Percentiles rank a stretch among this genome's conserved stretches.
phyloP scores from a whole-genome alignment of 1,140 invertebrate genomes.

The Drosophila pseudoananassae region DNA sequence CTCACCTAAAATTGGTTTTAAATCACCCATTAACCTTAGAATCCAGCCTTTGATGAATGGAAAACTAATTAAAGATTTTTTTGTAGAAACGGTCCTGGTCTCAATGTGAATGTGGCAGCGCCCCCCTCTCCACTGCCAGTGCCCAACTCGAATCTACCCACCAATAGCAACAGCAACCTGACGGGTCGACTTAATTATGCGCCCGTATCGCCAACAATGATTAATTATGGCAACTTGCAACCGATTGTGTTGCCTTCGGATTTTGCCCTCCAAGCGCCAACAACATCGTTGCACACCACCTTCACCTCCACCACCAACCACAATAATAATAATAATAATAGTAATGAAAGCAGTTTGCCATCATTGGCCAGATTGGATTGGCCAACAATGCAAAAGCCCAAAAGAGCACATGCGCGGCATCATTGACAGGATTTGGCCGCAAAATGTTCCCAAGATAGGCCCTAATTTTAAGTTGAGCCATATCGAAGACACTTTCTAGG shows the following conservation, averaged over 20 bases:
- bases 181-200: conserved; percentile 52
- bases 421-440: conserved; percentile 10
- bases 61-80: conserved; percentile 17
- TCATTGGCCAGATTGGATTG: conserved; percentile 46
- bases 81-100: conserved; percentile 56
- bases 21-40: conserved; percentile 10
- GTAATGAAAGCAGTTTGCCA: conserved; percentile 28
- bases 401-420: conserved; percentile 50
- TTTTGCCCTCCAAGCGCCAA: conserved; percentile 58
- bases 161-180: conserved; percentile 38
- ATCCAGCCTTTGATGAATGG: too few relatives aligned
- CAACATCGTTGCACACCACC: conserved; percentile 30
- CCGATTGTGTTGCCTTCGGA: conserved; percentile 60
- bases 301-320: conserved; percentile 13
- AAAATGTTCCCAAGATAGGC: conserved; percentile 2
- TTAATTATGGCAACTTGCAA: conserved; percentile 63
- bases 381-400: conserved; percentile 49
- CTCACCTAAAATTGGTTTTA: conserved; percentile 7
- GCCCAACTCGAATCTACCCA: conserved; percentile 53
- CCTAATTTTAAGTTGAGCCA: conserved; percentile 30
- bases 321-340: conserved; percentile 35
- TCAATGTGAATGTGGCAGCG: conserved; percentile 49
- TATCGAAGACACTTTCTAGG: conserved; percentile 41
- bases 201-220: conserved; percentile 52
- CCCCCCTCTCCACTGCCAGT: conserved; percentile 42